phyloP scores from a whole-genome alignment of 2,797 vertebrate species.

The Alauda arvensis region DNA sequence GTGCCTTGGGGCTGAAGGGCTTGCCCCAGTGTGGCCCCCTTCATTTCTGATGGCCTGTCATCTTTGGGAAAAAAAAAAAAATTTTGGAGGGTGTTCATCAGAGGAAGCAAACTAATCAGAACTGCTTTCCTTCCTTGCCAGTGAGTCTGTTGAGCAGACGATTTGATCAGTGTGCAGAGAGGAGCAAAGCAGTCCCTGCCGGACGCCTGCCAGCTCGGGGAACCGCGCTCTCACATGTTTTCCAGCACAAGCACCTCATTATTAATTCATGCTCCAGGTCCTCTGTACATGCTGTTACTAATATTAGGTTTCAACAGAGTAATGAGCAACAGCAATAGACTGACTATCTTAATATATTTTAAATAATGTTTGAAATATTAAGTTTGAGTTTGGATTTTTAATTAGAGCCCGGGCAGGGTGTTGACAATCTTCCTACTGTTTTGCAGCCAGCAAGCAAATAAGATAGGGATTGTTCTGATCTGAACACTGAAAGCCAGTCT shows the following conservation, averaged over 20 bases:
- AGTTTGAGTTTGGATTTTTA: slow-evolving; percentile 71
- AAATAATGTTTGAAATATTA: slow-evolving; percentile 68
- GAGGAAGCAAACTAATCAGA: slow-evolving; percentile 32
- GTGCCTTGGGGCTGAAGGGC: not conserved
- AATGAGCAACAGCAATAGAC: slow-evolving; percentile 68
- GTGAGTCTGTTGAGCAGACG: slow-evolving; percentile 44
- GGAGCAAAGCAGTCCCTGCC: slow-evolving; percentile 31
- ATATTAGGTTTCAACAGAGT: slow-evolving; percentile 76
- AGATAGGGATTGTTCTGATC: slow-evolving; percentile 36
- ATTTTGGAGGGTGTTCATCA: not conserved
- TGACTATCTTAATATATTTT: slow-evolving; percentile 70
- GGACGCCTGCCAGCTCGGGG: slow-evolving; percentile 56
- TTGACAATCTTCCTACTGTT: slow-evolving; percentile 50
- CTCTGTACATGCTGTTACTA: slow-evolving; percentile 75
- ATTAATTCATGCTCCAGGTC: slow-evolving; percentile 77
- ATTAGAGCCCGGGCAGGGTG: slow-evolving; percentile 38
- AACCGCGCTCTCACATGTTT: slow-evolving; percentile 65
- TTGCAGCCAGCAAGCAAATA: slow-evolving; percentile 31
- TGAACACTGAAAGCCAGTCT: not conserved
- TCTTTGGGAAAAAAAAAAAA: not conserved
- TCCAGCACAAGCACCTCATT: slow-evolving; percentile 75
- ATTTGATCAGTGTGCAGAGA: slow-evolving; percentile 46
- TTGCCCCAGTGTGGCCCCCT: not conserved
- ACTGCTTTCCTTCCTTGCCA: slow-evolving; percentile 50
- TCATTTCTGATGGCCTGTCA: not conserved